A percentile compares a stretch with the other conserved stretches of the same genome.
Evolutionary conservation across 64 coral and sea anemone species (phyloP).

Genomic region (Exaiptasia diaphana): DNA sequence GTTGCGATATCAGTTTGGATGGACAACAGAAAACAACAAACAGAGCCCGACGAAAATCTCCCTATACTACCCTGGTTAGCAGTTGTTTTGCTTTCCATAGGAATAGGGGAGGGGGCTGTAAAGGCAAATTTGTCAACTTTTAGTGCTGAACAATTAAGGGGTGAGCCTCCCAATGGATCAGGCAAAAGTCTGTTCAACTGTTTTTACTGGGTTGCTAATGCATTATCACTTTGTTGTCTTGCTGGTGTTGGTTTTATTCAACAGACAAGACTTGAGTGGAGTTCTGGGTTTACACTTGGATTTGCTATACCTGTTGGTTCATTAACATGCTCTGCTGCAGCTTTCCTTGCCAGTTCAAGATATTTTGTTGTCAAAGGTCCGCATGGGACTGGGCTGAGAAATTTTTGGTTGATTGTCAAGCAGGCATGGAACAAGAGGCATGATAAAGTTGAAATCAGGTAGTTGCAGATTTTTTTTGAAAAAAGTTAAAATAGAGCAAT

Average conservation of each 20-base stretch:
- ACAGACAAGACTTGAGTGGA: conserved; percentile 63
- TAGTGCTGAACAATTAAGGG: conserved; percentile 78
- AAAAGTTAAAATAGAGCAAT: too few relatives aligned
- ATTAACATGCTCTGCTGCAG: conserved; percentile 47
- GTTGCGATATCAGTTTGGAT: conserved; percentile 56
- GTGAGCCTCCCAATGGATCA: conserved; percentile 19
- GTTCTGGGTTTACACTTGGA: conserved; percentile 64
- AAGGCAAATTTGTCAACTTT: conserved; percentile 77
- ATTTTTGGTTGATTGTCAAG: conserved; percentile 72
- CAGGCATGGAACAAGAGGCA: conserved; percentile 84
- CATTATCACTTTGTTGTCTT: conserved; percentile 54
- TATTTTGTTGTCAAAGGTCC: conserved; percentile 63
- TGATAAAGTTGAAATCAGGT: conserved; percentile 70
- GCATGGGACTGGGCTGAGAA: conserved; percentile 64
- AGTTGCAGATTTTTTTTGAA: too few relatives aligned
- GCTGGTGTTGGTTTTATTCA: conserved; percentile 74
- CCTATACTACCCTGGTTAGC: conserved; percentile 52
- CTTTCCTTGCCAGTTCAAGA: conserved; percentile 61
- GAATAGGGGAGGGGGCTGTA: conserved; percentile 72
- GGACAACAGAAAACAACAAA: conserved; percentile 16
- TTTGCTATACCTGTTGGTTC: conserved; percentile 67
- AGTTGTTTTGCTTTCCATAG: conserved; percentile 49
- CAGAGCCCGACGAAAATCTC: neutral
- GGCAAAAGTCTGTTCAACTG: conserved; percentile 77
- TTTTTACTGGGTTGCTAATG: conserved; percentile 91